Evolutionary conservation across 2,888 invertebrate species (phyloP), one percentile per base, ranked within the genome.

Genomic region (Podotricha telesiphe): DNA sequence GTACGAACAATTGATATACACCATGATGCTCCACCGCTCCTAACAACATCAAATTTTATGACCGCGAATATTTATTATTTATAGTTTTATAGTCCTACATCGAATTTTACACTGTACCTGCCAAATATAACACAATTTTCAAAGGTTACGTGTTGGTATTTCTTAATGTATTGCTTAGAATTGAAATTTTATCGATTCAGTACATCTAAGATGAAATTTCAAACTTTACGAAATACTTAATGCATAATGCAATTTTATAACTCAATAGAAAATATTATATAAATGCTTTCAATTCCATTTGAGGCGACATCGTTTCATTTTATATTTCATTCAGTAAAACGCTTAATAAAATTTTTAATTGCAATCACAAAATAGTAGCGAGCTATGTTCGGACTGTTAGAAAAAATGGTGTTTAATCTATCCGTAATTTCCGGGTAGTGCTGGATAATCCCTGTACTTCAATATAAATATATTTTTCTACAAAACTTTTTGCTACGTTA

Each of bases 381-480:
- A 65, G 22, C 59, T 67, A 65, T 83, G 81, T 84, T 82, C 82
- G 85, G 82, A 86, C 82, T 82, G 86, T 88, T 89, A 88, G 84
- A 86, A 84, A 86, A 87, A 90, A 88, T 85, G 82, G 86, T 88
- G 87, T 88, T 89, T 91, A 91, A 92, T 90, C 90, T 90, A 78
- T 82, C 81, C 88, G 87, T 89, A 88, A 87, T 89, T 89, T 86
- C 85, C 89, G 87, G 88, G 81, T 82, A 85, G 85, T 84, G 87
- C 88, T 87, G 87, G 89, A 88, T 90, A 45, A 42, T 59, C 59
- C 11, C 34, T 13, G 47, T 17, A 19, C 22, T 37, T 62, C 50
- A 34, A 62, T 37, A 11, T 13, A 19, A 15, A 74, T 72, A 76
- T 72, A 79, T 75, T 72, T 73, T 70, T 71, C 66, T 47, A 53